Percentiles rank a stretch among this genome's conserved stretches.
These are phyloP conservation scores for Peromyscus californicus DNA, from an alignment of 2,113 vertebrate species.

Conservation along the genomic window DNA sequence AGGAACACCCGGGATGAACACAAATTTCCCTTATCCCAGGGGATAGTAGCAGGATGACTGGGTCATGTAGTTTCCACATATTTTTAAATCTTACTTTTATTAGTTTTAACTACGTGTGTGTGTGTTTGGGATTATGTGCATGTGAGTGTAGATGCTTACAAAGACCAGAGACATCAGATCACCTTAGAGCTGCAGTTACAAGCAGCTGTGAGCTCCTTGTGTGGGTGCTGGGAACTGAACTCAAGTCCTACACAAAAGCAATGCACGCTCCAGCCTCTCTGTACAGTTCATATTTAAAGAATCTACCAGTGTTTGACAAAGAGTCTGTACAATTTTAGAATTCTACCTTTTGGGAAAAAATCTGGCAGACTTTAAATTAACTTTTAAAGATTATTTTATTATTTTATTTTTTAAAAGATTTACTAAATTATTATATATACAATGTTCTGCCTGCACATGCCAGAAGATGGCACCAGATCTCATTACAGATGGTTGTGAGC, in stretches of 20 bases:
- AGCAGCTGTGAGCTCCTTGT: background rate
- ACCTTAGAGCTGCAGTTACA: background rate
- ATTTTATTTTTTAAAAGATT: too few species aligned
- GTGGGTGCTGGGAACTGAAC: background rate
- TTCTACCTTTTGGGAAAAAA: background rate
- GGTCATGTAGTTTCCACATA: background rate
- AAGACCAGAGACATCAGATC: background rate
- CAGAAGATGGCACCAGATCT: too few species aligned
- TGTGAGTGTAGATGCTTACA: background rate
- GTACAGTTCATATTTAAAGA: background rate
- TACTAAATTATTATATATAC: too few species aligned
- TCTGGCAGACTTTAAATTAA: background rate
- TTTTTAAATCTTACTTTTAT: background rate
- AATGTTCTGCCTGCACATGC: too few species aligned
- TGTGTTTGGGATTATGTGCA: background rate
- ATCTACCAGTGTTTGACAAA: background rate
- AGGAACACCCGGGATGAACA: background rate
- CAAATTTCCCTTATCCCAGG: background rate
- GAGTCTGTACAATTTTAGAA: background rate
- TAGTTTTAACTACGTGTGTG: background rate
- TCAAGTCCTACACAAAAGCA: background rate
- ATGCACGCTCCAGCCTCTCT: background rate
- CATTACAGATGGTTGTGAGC: too few species aligned
- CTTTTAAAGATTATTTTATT: background rate
- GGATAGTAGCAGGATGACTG: background rate